Evolutionary conservation across 2,888 invertebrate species (phyloP), one percentile per base, ranked within the genome.

Genomic region (Scaptomyza tumidula): DNA sequence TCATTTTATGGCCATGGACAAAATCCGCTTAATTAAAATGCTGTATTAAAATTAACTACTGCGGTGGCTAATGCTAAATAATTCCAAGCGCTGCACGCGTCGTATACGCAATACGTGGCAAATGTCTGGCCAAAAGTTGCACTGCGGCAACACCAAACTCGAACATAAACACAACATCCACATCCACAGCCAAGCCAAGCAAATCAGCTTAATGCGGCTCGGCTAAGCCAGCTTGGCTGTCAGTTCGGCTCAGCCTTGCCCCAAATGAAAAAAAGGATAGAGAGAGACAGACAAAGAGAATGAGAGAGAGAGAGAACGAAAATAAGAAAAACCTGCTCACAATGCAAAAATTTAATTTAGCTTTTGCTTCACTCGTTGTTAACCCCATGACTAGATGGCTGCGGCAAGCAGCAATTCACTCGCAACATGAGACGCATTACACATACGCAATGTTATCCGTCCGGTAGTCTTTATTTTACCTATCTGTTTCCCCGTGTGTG

Each of bases 341-440:
- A 86, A 83, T 82, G 79, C 74, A 43, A 77, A 82, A 88, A 85
- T 83, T 83, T 88, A 85, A 83, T 83, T 82, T 86, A 82, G 83
- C 80, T 82, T 70, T 70, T 79, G 79, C 71, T 65, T 72, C 70
- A 77, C 71, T 64, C 71, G 46, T 43, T 49, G 46, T 64, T 74
- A 67, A 35, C 55, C 44, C 60, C 65, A 37, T 70, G 75, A 75
- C 75, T 64, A 44, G 73, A 37, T 64, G 45, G 57, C 54, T 60
- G 50, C n/a, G 50, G 49, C 35, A 19, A 24, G 13, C 44, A 37
- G 44, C 45, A 52, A 46, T 56, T 62, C 52, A 55, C 43, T 46
- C 43, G 66, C 69, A 65, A 63, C 79, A 67, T 31, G 80, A 79
- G 80, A 64, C 71, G 77, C 80, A 86, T 86, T 82, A 78, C 88